A percentile compares a stretch with the other conserved stretches of the same genome.
Evolutionary conservation across 2,888 invertebrate species (phyloP).

Genomic region (Hemaris fuciformis): DNA sequence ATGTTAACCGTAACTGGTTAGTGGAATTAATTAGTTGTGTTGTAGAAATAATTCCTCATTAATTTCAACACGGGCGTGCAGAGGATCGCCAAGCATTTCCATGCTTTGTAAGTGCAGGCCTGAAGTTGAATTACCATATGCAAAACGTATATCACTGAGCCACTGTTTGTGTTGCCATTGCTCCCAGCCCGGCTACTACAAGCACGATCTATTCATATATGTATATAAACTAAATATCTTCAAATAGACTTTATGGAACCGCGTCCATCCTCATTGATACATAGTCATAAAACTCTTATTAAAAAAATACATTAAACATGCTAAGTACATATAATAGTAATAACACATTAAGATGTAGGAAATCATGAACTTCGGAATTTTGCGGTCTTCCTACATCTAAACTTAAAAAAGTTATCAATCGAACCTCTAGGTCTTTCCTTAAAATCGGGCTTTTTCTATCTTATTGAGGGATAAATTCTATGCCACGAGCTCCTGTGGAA

Average conservation of each 20-base stretch:
- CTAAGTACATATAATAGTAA: too few relatives aligned
- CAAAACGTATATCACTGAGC: conserved; percentile 12
- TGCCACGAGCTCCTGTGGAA: too few relatives aligned
- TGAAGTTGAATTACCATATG: conserved; percentile 50
- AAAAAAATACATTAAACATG: too few relatives aligned
- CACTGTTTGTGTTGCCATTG: not conserved
- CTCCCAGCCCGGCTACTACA: not conserved
- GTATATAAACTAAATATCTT: not conserved
- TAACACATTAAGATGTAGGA: too few relatives aligned
- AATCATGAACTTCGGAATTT: too few relatives aligned
- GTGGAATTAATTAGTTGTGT: conserved; percentile 62
- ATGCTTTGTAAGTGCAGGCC: conserved; percentile 49
- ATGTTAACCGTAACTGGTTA: conserved; percentile 46
- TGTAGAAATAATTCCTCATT: conserved; percentile 64
- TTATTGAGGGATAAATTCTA: too few relatives aligned
- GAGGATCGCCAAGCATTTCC: conserved; percentile 53
- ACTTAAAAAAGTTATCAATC: too few relatives aligned
- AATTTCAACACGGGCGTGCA: conserved; percentile 55
- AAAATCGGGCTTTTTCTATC: too few relatives aligned
- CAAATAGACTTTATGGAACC: not conserved
- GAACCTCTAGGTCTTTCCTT: too few relatives aligned
- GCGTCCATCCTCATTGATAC: not conserved
- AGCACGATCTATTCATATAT: not conserved
- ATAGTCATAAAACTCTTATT: too few relatives aligned
- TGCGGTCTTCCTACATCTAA: too few relatives aligned